Evolutionary conservation across 2,797 vertebrate species (phyloP), one percentile per base, ranked within the genome.

Genomic region (Rousettus madagascariensis): DNA sequence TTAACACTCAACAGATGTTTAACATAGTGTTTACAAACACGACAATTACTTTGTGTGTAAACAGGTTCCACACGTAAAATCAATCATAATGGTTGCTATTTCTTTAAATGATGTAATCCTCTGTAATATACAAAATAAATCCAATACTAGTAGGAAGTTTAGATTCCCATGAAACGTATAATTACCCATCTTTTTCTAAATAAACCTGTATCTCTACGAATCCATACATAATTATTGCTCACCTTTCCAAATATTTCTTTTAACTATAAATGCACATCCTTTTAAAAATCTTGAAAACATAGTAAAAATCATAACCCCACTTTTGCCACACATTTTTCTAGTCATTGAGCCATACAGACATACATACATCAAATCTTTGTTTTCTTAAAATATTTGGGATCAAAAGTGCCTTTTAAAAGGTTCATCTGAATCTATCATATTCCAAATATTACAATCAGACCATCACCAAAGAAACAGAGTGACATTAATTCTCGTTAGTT

Each of bases 201-300:
- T 69, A 78, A 89, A 71, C 19, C n/a, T 88, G 36, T 71, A 92
- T n/a, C 8, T 3, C 63, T 86, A 84, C 43, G 75, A 92, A 72
- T 68, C n/a, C 13, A 77, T 10, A 72, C 5, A 43, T 4, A 49
- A 84, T 71, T 78, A 95, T 13, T n/a, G 85, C 3, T 86, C 61
- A 84, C 16, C 20, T 96, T 93, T 96, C 36, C 46, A 91, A 96
- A 91, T n/a, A 86, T 49, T 83, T 94, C 74, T 95, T 24, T 41
- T 65, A 65, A 85, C n/a, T 33, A 90, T 19, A 93, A 79, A 86
- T 26, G 65, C 36, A 78, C 30, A 68, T 19, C 13, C 26, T 79
- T 68, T 82, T 20, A 78, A 90, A 95, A 74, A 57, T 43, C 80
- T 90, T 84, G 22, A 20, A 77, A 95, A 91, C 8, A 59, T 22